phyloP scores from a whole-genome alignment of 1,140 invertebrate species.

The Periplaneta americana region DNA sequence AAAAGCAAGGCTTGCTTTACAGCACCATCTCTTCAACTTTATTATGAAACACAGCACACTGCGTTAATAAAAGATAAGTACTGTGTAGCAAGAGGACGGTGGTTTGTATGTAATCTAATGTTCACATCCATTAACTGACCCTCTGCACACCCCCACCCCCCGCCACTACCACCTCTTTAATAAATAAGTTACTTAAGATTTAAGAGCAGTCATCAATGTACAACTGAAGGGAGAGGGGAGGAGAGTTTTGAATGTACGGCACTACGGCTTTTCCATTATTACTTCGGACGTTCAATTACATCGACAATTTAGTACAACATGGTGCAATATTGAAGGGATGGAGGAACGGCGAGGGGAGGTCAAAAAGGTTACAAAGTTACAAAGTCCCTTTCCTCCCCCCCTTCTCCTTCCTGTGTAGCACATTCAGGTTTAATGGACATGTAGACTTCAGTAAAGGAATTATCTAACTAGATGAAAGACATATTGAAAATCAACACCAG shows the following conservation, averaged over 20 bases:
- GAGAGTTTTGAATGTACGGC: neutral
- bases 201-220: neutral
- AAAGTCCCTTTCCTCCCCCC: neutral
- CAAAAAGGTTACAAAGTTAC: neutral
- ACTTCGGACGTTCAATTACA: neutral
- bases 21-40: neutral
- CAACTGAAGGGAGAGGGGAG: no score
- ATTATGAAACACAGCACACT: neutral
- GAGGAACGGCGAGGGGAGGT: no score
- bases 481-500: neutral
- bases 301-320: neutral
- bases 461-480: neutral
- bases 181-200: neutral
- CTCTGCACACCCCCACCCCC: neutral
- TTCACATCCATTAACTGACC: neutral
- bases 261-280: neutral
- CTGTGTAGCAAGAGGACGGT: neutral
- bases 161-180: neutral
- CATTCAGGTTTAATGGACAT: neutral
- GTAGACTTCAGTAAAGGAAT: neutral
- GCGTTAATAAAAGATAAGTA: neutral
- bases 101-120: neutral
- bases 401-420: no score
- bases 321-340: neutral
- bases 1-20: neutral